phyloP scores from a whole-genome alignment of 2,797 vertebrate species.

The Squalus acanthias region DNA sequence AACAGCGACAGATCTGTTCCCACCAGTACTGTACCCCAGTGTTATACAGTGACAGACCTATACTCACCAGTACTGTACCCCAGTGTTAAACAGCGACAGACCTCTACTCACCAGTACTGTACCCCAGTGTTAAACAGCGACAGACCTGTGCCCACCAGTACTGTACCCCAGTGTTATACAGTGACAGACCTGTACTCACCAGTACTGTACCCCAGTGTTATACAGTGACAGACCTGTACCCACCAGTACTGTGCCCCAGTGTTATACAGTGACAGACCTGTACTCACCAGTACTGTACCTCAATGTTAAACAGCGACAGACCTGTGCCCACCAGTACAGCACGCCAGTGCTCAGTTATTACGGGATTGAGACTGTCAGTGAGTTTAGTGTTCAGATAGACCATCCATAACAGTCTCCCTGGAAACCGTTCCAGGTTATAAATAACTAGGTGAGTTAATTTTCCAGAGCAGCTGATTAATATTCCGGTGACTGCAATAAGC shows the following conservation, averaged over 20 bases:
- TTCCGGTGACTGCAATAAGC: background rate
- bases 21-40: background rate
- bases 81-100: background rate
- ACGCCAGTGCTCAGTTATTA: background rate
- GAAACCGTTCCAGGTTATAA: slow-evolving; percentile 14
- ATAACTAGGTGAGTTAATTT: slow-evolving; percentile 1
- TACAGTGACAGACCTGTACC: background rate
- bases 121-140: background rate
- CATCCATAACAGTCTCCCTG: background rate
- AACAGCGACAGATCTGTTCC: background rate
- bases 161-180: background rate
- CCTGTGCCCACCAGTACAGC: too few relatives aligned
- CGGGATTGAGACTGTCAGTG: background rate
- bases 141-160: background rate
- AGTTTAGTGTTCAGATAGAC: background rate
- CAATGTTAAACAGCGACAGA: background rate
- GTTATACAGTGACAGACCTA: background rate
- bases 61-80: background rate
- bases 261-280: background rate
- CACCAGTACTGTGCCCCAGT: too few relatives aligned
- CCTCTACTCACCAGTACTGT: background rate
- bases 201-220: background rate
- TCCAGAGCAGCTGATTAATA: slow-evolving; percentile 10
- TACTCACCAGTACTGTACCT: too few relatives aligned
- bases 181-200: background rate